Conservation (phyloP, 2,113 vertebrate species). For the Entomyzon cyanotis region DNA sequence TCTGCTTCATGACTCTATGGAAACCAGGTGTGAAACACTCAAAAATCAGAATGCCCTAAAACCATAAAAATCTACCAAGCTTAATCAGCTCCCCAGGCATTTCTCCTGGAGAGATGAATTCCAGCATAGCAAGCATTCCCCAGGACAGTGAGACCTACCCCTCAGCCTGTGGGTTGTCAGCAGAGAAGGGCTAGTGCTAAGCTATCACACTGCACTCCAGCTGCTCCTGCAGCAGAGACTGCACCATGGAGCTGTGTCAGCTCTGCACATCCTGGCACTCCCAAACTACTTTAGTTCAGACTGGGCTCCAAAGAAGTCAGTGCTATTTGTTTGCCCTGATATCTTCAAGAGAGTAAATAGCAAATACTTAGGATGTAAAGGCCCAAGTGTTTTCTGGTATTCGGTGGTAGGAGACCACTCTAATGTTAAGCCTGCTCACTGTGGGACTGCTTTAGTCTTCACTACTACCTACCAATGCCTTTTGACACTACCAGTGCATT, state of each 20-base stretch:
- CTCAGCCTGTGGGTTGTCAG: not conserved
- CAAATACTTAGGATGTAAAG: not conserved
- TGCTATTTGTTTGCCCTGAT: not conserved
- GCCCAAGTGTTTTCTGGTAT: not conserved
- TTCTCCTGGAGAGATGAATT: not conserved
- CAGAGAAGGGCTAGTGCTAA: accelerated
- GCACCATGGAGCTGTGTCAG: not conserved
- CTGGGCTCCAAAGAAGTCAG: not conserved
- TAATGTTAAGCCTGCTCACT: not conserved
- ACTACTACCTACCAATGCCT: not conserved
- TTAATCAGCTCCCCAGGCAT: not conserved
- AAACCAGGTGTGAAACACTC: not conserved
- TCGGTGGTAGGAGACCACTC: not conserved
- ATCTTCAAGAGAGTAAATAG: not conserved
- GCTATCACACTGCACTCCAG: not conserved
- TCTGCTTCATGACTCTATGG: not conserved
- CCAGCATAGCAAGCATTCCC: not conserved
- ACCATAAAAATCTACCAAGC: not conserved
- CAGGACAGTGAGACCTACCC: not conserved
- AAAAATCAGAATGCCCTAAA: not conserved
- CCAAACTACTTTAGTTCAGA: not conserved
- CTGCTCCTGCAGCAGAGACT: not conserved
- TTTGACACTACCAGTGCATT: not conserved
- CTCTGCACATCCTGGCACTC: not conserved
- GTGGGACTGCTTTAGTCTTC: not conserved